These are phyloP conservation scores for Caenorhabditis angaria DNA, from an alignment of 2,888 invertebrate genomes.

Conservation along the genomic window DNA sequence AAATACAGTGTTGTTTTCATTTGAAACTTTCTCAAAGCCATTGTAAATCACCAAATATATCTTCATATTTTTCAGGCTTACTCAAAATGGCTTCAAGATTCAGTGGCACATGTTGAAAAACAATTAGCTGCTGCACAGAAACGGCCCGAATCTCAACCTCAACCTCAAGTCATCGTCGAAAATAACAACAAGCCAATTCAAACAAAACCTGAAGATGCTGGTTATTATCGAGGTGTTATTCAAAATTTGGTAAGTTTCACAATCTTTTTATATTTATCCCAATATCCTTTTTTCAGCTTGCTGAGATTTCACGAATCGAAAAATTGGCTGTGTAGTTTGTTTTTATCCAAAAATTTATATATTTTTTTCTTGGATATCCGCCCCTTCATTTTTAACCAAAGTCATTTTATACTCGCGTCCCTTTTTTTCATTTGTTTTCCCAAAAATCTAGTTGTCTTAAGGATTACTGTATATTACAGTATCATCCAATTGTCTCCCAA, in stretches of 20 bases:
- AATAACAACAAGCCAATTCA: too few relatives aligned
- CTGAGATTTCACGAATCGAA: constrained; percentile 11
- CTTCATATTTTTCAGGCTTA: constrained; percentile 24
- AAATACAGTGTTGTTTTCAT: background rate
- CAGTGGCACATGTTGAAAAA: constrained; percentile 15
- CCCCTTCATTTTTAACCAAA: background rate
- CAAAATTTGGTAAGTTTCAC: constrained; percentile 6
- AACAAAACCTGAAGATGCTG: background rate
- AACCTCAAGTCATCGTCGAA: background rate
- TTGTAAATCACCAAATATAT: too few relatives aligned
- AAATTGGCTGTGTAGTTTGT: constrained; percentile 8
- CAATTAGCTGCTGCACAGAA: background rate
- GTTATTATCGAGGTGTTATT: background rate
- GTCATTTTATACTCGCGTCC: background rate
- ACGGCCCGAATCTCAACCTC: background rate
- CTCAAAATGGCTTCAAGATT: constrained; percentile 18
- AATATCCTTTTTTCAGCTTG: constrained; percentile 14
- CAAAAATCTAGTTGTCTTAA: background rate
- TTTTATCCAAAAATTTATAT: background rate
- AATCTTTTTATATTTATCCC: background rate
- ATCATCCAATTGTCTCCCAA: background rate
- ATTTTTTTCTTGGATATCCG: background rate
- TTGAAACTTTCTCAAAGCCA: too few relatives aligned
- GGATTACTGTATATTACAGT: background rate
- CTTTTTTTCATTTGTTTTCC: background rate